Conservation (phyloP, 2,797 vertebrate species). For the Chloroceryle amazona region DNA sequence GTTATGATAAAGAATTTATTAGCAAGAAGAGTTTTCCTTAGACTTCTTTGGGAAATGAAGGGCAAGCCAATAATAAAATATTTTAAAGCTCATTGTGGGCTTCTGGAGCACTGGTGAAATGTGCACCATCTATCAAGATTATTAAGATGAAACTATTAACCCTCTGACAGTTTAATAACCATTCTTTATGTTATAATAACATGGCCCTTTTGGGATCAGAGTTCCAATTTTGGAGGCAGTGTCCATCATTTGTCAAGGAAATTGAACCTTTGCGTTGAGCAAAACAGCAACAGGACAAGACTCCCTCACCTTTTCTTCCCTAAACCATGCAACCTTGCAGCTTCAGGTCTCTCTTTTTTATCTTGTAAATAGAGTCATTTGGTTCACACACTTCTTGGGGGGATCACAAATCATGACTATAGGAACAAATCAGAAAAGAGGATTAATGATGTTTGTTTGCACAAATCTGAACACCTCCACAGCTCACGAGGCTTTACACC, state of each 20-base stretch:
- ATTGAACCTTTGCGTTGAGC: constrained; percentile 65
- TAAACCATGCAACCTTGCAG: background rate
- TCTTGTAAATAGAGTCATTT: background rate
- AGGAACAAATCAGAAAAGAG: background rate
- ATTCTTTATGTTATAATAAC: constrained; percentile 91
- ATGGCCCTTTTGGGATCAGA: constrained; percentile 81
- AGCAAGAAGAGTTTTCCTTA: constrained; percentile 52
- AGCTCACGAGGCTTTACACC: background rate
- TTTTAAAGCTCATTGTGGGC: constrained; percentile 74
- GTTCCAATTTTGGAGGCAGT: constrained; percentile 84
- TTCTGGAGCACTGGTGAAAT: constrained; percentile 70
- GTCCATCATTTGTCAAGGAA: constrained; percentile 83
- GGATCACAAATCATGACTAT: background rate
- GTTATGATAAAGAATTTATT: constrained; percentile 75
- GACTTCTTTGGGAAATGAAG: constrained; percentile 70
- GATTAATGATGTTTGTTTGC: background rate
- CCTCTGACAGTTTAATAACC: constrained; percentile 88
- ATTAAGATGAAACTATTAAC: constrained; percentile 89
- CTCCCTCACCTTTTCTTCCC: background rate
- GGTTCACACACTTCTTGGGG: background rate
- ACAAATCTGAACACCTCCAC: background rate
- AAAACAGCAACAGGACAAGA: constrained; percentile 81
- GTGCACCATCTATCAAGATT: constrained; percentile 84
- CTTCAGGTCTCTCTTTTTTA: background rate
- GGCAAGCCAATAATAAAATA: constrained; percentile 75